Conservation (phyloP, 1,140 invertebrate genomes). For the Oryctes rhinoceros region DNA sequence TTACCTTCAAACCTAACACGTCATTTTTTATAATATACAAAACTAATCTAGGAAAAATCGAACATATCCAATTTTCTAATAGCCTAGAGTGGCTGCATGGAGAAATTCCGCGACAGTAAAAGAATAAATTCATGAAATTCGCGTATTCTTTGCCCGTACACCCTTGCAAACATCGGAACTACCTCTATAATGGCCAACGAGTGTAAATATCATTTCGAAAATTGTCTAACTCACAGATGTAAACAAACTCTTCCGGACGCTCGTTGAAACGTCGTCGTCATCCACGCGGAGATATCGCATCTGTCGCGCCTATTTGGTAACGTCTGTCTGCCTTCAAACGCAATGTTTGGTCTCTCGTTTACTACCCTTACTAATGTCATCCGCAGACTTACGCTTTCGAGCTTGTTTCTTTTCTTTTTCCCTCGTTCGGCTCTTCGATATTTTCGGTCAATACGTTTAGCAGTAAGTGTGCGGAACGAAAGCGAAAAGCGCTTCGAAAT, state of each 20-base stretch:
- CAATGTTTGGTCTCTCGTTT: constrained; percentile 25
- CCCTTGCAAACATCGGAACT: no score
- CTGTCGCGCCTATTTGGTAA: background rate
- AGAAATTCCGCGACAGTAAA: no score
- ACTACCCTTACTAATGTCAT: constrained; percentile 36
- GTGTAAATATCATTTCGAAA: background rate
- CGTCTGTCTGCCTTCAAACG: background rate
- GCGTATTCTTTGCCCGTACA: no score
- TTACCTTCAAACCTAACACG: no score
- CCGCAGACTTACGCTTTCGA: constrained; percentile 11
- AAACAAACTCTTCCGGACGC: constrained; percentile 12
- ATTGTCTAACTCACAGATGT: constrained; percentile 14
- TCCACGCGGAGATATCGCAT: background rate
- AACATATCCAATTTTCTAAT: no score
- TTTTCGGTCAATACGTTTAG: constrained; percentile 10
- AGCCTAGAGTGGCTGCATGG: no score
- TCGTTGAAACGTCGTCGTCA: background rate
- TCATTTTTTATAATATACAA: no score
- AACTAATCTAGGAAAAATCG: no score
- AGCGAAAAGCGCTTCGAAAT: background rate
- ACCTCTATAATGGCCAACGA: no score
- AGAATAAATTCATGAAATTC: no score
- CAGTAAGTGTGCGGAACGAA: background rate
- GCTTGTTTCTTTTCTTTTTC: background rate
- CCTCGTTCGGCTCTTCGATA: background rate